Evolutionary conservation across 2,113 vertebrate species (phyloP).

Genomic region (Entomyzon cyanotis): DNA sequence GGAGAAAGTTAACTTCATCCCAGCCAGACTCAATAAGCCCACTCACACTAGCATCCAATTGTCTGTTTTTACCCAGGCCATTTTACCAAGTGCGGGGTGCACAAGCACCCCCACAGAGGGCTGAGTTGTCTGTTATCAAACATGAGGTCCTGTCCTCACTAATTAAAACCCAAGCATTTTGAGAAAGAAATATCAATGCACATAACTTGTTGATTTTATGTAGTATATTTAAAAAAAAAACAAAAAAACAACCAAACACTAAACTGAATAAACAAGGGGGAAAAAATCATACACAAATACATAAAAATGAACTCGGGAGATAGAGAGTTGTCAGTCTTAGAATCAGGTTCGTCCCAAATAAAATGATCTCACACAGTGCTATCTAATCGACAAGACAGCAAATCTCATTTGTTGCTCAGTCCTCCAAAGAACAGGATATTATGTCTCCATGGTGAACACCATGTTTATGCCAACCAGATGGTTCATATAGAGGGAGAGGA

Average conservation of each 20-base stretch:
- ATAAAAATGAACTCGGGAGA: background rate
- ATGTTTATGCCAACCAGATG: background rate
- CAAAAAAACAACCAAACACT: background rate
- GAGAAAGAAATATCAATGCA: background rate
- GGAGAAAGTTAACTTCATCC: background rate
- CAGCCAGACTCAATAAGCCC: background rate
- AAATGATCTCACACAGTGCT: background rate
- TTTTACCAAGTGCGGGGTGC: background rate
- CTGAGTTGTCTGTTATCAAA: background rate
- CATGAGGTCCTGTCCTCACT: background rate
- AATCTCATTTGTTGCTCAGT: background rate
- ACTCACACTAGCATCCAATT: background rate
- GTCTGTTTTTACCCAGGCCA: background rate
- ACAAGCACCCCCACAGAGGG: background rate
- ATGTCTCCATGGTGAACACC: background rate
- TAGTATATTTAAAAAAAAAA: background rate
- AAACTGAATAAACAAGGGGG: background rate
- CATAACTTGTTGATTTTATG: background rate
- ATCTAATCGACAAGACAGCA: background rate
- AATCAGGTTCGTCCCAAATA: background rate
- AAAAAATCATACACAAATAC: background rate
- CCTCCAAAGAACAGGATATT: background rate
- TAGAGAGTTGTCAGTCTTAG: background rate
- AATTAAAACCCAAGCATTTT: background rate
- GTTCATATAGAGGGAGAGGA: background rate